Conservation (phyloP, 2,888 invertebrate species). For the Ophion ventricosus region DNA sequence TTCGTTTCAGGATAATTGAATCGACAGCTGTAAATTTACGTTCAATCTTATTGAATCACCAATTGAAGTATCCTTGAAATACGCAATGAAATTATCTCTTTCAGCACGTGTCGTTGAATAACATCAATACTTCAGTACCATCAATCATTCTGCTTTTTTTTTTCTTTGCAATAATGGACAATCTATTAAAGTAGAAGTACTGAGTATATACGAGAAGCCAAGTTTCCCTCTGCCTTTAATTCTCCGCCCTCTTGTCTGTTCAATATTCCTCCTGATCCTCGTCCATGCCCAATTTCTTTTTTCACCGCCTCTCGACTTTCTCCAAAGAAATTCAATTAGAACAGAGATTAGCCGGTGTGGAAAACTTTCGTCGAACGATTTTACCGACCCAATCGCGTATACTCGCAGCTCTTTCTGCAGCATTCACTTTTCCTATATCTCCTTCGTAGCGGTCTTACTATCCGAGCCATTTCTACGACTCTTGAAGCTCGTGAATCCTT, state of each 20-base stretch:
- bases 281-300: slow-evolving; percentile 14
- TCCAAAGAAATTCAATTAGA: slow-evolving; percentile 76
- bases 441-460: slow-evolving; percentile 8
- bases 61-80: not conserved
- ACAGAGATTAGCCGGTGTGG: slow-evolving; percentile 69
- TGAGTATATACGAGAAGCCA: slow-evolving; percentile 33
- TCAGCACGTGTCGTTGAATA: not conserved
- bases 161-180: slow-evolving; percentile 30
- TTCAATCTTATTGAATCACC: not conserved
- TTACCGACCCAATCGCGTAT: slow-evolving; percentile 58
- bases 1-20: not conserved
- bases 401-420: slow-evolving; percentile 33
- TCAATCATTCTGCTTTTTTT: not conserved
- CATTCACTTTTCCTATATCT: slow-evolving; percentile 27
- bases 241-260: slow-evolving; percentile 12
- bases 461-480: slow-evolving; percentile 6
- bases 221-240: not conserved
- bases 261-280: slow-evolving; percentile 27
- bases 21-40: not conserved
- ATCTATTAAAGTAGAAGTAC: slow-evolving; percentile 63
- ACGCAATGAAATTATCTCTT: not conserved
- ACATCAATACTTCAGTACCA: slow-evolving; percentile 11
- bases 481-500: slow-evolving; percentile 38
- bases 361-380: slow-evolving; percentile 70
- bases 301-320: slow-evolving; percentile 40